Conservation (phyloP, 1,140 invertebrate species). For the Watersipora subatra region DNA sequence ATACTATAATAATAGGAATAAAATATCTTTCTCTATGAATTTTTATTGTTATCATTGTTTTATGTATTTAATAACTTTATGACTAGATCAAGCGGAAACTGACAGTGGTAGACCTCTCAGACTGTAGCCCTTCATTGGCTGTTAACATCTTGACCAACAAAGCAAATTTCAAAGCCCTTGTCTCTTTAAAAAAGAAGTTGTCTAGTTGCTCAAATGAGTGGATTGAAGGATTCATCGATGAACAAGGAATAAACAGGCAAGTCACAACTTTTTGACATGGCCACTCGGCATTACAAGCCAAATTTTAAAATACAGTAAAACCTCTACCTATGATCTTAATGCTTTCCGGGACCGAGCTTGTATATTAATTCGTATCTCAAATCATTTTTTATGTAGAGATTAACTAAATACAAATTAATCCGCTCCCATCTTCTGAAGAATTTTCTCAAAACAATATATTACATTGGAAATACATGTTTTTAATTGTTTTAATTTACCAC, state of each 20-base stretch:
- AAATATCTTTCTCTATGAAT: too few relatives aligned
- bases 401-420: too few relatives aligned
- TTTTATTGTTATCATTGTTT: too few relatives aligned
- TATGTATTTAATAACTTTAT: too few relatives aligned
- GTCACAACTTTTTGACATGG: not conserved
- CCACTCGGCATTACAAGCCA: not conserved
- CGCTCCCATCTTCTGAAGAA: too few relatives aligned
- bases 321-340: not conserved
- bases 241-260: not conserved
- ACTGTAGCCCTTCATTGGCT: not conserved
- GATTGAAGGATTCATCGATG: not conserved
- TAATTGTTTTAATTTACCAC: too few relatives aligned
- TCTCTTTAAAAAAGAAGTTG: not conserved
- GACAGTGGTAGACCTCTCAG: not conserved
- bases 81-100: not conserved
- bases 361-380: not conserved
- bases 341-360: not conserved
- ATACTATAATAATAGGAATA: too few relatives aligned
- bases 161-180: not conserved
- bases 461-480: too few relatives aligned
- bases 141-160: not conserved
- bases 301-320: not conserved
- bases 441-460: too few relatives aligned
- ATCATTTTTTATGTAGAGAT: too few relatives aligned
- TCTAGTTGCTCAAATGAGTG: not conserved